Base-by-base conservation (phyloP, 1,140 invertebrate genomes). In the Pogonomyrmex barbatus region DNA sequence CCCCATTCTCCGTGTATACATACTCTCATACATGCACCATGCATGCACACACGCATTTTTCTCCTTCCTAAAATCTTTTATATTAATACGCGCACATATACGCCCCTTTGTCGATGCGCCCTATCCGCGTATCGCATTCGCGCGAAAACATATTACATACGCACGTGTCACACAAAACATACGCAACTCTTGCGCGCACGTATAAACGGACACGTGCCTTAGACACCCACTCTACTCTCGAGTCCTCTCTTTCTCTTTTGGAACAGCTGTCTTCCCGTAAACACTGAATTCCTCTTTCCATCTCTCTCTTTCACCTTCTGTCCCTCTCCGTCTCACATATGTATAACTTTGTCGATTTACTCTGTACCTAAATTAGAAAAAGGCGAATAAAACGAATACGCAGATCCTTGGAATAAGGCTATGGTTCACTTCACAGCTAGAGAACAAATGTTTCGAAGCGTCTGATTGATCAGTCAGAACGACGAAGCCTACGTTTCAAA, bases 1-100 rank as follows among this genome's bases (percentile, higher is more conserved):
- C 90, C 89, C 87, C 88, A 89, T 91, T 85, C 82, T 81, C 89
- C 91, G 84, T 88, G 86, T 84, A 91, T 65, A 79, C 90, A 76
- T 71, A 71, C 62, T 45, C 70, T 75, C 54, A 9, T 47, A 71
- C 14, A 63, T 67, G 68, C 24, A n/a, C 63, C 39, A 54, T 45
- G 42, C 45, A 87, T 45, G n/a, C 76, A 10, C 54, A 10, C 84
- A 33, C 47, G n/a, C 65, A 36, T 39, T 52, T 45, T 42, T 50
- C 36, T 3, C 33, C 54, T 68, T 63, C 68, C 50, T 47, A 67
- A 62, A 71, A 3, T 42, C 36, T 78, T 67, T 85, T 82, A 70
- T 36, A 52, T 73, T 71, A 71, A 36, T 70, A 62, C 68, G 71
- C 47, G 56, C 62, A 82, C 30, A 47, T 67, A 87, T 56, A 24